Evolutionary conservation across 2,888 invertebrate species (phyloP).

Genomic region (Sepiola atlantica): DNA sequence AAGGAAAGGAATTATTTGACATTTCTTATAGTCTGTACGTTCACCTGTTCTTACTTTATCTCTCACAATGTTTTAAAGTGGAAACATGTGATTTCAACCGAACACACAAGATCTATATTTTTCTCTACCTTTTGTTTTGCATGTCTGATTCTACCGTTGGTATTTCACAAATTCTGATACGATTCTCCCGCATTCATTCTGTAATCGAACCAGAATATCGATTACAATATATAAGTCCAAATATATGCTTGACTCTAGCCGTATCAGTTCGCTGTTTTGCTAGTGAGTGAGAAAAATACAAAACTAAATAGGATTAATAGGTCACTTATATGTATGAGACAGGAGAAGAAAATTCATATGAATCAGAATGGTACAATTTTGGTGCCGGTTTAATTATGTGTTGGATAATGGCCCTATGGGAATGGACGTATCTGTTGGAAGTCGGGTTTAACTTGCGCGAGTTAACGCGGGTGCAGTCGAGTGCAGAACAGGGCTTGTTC

Average conservation of each 20-base stretch:
- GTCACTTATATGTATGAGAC: too few species aligned
- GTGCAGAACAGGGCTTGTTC: too few species aligned
- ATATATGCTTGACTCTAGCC: neutral
- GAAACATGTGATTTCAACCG: neutral
- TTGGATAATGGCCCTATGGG: too few species aligned
- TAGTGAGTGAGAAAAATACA: neutral
- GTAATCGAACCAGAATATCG: neutral
- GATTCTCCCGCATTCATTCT: neutral
- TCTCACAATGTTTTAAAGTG: neutral
- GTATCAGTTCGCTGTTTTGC: neutral
- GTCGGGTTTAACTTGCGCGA: too few species aligned
- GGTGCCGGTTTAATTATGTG: too few species aligned
- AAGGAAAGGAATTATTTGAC: neutral
- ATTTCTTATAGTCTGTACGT: neutral
- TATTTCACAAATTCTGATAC: neutral
- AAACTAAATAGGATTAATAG: too few species aligned
- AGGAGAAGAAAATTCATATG: too few species aligned
- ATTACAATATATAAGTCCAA: neutral
- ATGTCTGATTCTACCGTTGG: neutral
- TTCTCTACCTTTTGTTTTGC: neutral
- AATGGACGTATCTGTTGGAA: too few species aligned
- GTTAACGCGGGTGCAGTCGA: too few species aligned
- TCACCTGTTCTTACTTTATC: neutral
- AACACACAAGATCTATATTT: neutral
- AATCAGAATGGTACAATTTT: too few species aligned